phyloP scores from a whole-genome alignment of 2,888 invertebrate genomes.

The Acronicta alni region DNA sequence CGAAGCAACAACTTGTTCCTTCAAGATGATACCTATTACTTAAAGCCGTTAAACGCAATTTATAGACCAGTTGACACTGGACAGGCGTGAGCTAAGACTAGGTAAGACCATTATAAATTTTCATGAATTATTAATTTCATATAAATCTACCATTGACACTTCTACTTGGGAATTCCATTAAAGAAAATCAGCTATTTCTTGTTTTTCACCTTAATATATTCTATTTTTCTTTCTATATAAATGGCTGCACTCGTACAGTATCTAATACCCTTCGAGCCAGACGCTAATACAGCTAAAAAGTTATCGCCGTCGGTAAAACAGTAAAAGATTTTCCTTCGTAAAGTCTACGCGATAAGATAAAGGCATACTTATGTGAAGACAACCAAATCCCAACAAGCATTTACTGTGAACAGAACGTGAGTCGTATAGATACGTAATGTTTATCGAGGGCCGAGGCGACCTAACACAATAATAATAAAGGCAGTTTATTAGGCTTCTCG shows the following conservation, averaged over 20 bases:
- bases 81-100: conserved; percentile 51
- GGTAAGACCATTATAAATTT: conserved; percentile 51
- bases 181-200: conserved; percentile 6
- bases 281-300: conserved; percentile 38
- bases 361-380: conserved; percentile 51
- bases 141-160: conserved; percentile 43
- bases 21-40: conserved; percentile 50
- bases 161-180: conserved; percentile 16
- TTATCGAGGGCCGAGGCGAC: conserved; percentile 77
- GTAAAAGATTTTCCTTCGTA: conserved; percentile 54
- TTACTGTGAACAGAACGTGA: conserved; percentile 52
- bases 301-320: conserved; percentile 45
- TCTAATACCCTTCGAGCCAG: conserved; percentile 26
- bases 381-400: conserved; percentile 63
- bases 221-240: conserved; percentile 18
- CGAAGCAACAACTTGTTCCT: conserved; percentile 56
- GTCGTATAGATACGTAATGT: conserved; percentile 67
- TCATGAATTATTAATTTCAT: conserved; percentile 66
- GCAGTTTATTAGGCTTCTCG: conserved; percentile 85
- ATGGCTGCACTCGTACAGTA: conserved; percentile 16
- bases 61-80: conserved; percentile 68
- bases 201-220: background rate
- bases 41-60: conserved; percentile 63
- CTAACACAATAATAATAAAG: conserved; percentile 86
- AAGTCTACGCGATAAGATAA: conserved; percentile 53